Evolutionary conservation across 2,888 invertebrate species (phyloP).

Genomic region (Pimpla rufipes): DNA sequence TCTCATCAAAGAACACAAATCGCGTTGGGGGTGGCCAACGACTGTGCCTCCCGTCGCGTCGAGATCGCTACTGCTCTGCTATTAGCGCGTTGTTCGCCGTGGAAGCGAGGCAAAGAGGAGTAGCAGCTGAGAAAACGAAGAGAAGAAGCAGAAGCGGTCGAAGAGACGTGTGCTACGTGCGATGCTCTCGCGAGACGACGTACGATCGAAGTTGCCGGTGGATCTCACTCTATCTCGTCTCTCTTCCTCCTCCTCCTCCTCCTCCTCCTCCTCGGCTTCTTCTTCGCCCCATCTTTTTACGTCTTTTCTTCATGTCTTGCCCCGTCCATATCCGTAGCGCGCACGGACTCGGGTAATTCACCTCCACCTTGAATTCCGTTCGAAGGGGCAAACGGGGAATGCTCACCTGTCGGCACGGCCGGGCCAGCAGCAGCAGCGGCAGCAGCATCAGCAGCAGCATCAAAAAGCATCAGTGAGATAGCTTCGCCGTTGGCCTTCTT

Average conservation of each 20-base stretch:
- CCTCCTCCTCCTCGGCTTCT: slow-evolving; percentile 48
- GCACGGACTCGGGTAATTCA: slow-evolving; percentile 78
- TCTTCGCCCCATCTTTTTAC: slow-evolving; percentile 74
- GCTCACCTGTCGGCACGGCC: slow-evolving; percentile 56
- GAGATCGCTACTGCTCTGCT: slow-evolving; percentile 41
- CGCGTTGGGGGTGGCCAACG: not conserved
- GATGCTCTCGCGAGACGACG: slow-evolving; percentile 21
- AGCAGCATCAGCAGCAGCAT: slow-evolving; percentile 23
- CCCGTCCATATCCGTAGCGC: slow-evolving; percentile 35
- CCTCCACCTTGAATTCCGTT: slow-evolving; percentile 75
- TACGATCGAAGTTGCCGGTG: slow-evolving; percentile 41
- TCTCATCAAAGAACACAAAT: not conserved
- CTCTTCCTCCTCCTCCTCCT: slow-evolving; percentile 27
- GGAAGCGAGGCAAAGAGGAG: slow-evolving; percentile 30
- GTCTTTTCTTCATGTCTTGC: slow-evolving; percentile 66
- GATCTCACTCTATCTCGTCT: slow-evolving; percentile 74
- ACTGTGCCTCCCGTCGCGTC: not conserved
- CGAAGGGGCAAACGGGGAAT: slow-evolving; percentile 52
- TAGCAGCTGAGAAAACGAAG: slow-evolving; percentile 24
- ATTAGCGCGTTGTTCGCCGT: slow-evolving; percentile 13
- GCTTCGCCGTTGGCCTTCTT: slow-evolving; percentile 43
- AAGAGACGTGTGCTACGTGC: slow-evolving; percentile 34
- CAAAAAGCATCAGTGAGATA: slow-evolving; percentile 46
- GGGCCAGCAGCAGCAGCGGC: slow-evolving; percentile 21
- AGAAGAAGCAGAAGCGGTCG: slow-evolving; percentile 53